Conservation (phyloP, 2,888 invertebrate species). For the Nasonovia ribisnigri region DNA sequence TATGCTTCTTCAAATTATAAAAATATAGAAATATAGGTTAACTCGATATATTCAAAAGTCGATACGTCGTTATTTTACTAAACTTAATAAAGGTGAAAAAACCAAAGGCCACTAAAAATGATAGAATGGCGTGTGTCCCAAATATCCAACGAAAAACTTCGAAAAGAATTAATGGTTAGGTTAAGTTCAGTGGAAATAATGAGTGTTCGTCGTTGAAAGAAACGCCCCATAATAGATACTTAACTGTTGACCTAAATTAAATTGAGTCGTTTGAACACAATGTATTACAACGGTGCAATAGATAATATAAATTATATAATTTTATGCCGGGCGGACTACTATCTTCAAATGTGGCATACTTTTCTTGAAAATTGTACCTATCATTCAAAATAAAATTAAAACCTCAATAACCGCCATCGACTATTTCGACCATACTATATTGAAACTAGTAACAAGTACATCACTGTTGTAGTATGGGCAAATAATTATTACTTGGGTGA, state of each 20-base stretch:
- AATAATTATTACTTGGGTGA: background rate
- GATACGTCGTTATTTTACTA: background rate
- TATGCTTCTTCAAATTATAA: background rate
- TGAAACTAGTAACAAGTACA: background rate
- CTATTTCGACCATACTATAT: background rate
- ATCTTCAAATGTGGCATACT: background rate
- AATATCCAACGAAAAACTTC: background rate
- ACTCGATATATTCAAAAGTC: background rate
- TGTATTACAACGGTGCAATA: background rate
- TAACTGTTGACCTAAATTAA: conserved; percentile 5
- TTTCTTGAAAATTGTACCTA: background rate
- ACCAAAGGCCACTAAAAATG: background rate
- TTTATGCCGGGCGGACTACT: background rate
- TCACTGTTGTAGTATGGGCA: background rate
- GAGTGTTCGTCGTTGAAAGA: background rate
- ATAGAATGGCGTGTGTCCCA: background rate
- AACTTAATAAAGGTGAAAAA: background rate
- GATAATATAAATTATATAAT: background rate
- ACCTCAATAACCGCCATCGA: background rate
- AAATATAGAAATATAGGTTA: background rate
- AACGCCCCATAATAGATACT: background rate
- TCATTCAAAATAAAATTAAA: background rate
- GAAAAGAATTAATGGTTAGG: background rate
- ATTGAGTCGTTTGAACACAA: background rate
- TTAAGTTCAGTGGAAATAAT: background rate